A percentile compares a stretch with the other conserved stretches of the same genome.
phyloP scores from a whole-genome alignment of 2,113 vertebrate genomes.

The Stegastes partitus region DNA sequence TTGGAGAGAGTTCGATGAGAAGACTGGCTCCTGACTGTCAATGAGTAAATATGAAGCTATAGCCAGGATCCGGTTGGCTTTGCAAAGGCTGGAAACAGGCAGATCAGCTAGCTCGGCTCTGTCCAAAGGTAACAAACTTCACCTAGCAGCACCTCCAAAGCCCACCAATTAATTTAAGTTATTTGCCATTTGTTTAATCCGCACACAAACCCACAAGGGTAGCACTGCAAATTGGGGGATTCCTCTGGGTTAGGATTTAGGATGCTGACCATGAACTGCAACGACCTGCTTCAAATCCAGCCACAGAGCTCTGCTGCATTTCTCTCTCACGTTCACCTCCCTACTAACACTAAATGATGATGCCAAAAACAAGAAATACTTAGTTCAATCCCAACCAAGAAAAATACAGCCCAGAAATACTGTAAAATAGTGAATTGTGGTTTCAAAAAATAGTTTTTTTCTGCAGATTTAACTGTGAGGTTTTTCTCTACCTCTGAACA shows the following conservation, averaged over 20 bases:
- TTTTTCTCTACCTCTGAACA: neutral
- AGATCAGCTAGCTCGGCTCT: conserved; percentile 1
- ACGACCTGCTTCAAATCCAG: neutral
- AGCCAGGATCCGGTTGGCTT: neutral
- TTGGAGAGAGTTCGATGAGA: conserved; percentile 1
- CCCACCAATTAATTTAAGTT: conserved; percentile 8
- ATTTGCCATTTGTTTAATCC: neutral
- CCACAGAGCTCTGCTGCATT: neutral
- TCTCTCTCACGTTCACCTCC: neutral
- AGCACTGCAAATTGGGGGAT: neutral
- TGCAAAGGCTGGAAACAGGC: conserved; percentile 8
- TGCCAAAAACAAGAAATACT: no score
- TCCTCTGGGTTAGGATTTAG: neutral
- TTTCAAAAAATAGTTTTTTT: neutral
- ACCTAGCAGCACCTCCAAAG: conserved; percentile 2
- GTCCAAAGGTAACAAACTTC: conserved; percentile 43
- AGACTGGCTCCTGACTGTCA: conserved; percentile 11
- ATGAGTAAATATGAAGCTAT: neutral
- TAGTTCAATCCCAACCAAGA: neutral
- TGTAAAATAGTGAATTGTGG: neutral
- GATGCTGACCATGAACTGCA: neutral
- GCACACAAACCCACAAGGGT: neutral
- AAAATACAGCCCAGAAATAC: neutral
- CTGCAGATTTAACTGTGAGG: neutral
- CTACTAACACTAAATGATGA: no score